Percentiles rank a stretch among this genome's conserved stretches.
These are phyloP conservation scores for Sebastes fasciatus DNA, from an alignment of 2,113 vertebrate species.

Conservation along the genomic window DNA sequence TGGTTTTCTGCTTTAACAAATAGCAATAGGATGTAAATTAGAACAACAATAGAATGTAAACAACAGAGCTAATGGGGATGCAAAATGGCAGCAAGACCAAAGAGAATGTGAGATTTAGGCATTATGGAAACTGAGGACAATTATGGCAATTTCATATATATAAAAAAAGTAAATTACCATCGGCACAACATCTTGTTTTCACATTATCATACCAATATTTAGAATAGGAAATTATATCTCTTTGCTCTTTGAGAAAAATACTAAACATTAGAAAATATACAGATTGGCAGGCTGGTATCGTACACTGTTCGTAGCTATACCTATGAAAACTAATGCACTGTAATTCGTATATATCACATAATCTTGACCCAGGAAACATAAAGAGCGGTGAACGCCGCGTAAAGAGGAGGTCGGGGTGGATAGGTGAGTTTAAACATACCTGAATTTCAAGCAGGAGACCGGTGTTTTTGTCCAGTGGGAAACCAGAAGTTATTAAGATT, in stretches of 20 bases:
- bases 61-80: not conserved
- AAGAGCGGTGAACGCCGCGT: too few species aligned
- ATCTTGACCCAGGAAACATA: too few species aligned
- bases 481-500: too few species aligned
- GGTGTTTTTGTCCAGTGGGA: too few species aligned
- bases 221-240: not conserved
- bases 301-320: too few species aligned
- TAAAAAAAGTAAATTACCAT: not conserved
- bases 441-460: too few species aligned
- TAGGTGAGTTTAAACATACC: too few species aligned
- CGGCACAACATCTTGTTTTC: not conserved
- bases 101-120: not conserved
- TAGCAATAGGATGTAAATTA: slow-evolving; percentile 21
- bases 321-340: too few species aligned
- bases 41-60: slow-evolving; percentile 14
- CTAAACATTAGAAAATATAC: not conserved
- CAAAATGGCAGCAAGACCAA: not conserved
- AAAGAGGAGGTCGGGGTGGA: too few species aligned
- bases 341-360: too few species aligned
- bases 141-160: not conserved
- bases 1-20: not conserved
- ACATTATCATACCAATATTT: not conserved
- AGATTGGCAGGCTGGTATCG: too few species aligned
- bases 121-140: not conserved
- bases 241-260: not conserved